These are phyloP conservation scores for Craterocephalus amniculus DNA, from an alignment of 2,797 vertebrate genomes.

Conservation along the genomic window DNA sequence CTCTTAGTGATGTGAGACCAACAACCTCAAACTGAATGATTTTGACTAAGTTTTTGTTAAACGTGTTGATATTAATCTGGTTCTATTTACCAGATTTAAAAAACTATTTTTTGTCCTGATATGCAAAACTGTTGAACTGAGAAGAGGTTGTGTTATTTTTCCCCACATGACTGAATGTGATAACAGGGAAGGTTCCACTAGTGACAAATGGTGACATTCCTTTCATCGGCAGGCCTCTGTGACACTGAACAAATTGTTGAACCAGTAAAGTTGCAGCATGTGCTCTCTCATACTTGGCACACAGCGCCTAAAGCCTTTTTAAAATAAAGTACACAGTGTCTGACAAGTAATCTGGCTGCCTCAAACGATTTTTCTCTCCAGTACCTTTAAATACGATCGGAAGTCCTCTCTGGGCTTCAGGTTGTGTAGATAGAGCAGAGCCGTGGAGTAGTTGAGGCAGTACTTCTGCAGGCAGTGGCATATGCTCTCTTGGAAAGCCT, in stretches of 20 bases:
- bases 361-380: not conserved
- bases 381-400: slow-evolving; percentile 90
- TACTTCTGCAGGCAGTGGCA: slow-evolving; percentile 92
- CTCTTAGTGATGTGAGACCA: not conserved
- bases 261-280: slow-evolving; percentile 1
- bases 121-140: not conserved
- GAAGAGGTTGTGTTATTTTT: not conserved
- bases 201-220: slow-evolving; percentile 54
- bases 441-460: slow-evolving; percentile 91
- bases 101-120: not conserved
- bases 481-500: slow-evolving; percentile 88
- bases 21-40: not conserved
- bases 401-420: slow-evolving; percentile 92
- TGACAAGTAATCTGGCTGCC: slow-evolving; percentile 14
- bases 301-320: slow-evolving; percentile 21
- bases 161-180: not conserved
- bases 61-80: not conserved
- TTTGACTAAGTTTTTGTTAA: not conserved
- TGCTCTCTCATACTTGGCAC: slow-evolving; percentile 35
- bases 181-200: slow-evolving; percentile 36
- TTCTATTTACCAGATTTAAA: not conserved
- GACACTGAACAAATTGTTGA: slow-evolving; percentile 46
- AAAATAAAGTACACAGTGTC: slow-evolving; percentile 29
- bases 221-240: slow-evolving; percentile 12
- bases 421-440: slow-evolving; percentile 90